A percentile compares a stretch with the other conserved stretches of the same genome.
Evolutionary conservation across 2,797 vertebrate species (phyloP).

Genomic region (Liparis tanakae): DNA sequence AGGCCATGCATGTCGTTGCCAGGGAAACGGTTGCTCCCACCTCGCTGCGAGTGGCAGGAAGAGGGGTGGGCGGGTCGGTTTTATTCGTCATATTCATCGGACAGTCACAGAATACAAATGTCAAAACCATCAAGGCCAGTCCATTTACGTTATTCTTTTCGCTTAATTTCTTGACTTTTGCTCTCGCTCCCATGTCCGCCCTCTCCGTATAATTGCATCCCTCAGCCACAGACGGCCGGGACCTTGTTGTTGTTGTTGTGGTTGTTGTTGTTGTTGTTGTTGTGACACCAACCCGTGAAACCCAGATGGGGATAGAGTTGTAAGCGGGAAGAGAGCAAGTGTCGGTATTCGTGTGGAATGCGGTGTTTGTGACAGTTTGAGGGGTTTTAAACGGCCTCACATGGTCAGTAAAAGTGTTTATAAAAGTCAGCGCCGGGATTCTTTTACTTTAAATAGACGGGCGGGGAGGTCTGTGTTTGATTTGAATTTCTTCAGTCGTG

Average conservation of each 20-base stretch:
- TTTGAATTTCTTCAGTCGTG: background rate
- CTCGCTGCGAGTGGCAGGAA: no score
- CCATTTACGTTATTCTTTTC: background rate
- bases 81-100: constrained; percentile 25
- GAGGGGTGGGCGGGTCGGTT: background rate
- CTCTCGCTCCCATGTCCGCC: background rate
- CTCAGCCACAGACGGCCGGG: constrained; percentile 38
- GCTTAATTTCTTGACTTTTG: constrained; percentile 3
- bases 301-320: constrained; percentile 51
- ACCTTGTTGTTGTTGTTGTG: constrained; percentile 51
- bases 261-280: constrained; percentile 46
- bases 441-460: background rate
- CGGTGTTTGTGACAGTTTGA: constrained; percentile 4
- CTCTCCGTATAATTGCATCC: constrained; percentile 44
- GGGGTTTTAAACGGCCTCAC: constrained; percentile 4
- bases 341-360: constrained; percentile 4
- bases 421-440: constrained; percentile 3
- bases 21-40: constrained; percentile 52
- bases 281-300: constrained; percentile 45
- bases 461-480: background rate
- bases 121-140: background rate
- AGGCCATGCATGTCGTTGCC: constrained; percentile 63
- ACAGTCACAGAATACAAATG: background rate
- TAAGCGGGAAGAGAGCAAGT: constrained; percentile 12
- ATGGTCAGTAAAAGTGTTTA: background rate